Conservation (phyloP, 2,797 vertebrate genomes). For the Okamejei kenojei region DNA sequence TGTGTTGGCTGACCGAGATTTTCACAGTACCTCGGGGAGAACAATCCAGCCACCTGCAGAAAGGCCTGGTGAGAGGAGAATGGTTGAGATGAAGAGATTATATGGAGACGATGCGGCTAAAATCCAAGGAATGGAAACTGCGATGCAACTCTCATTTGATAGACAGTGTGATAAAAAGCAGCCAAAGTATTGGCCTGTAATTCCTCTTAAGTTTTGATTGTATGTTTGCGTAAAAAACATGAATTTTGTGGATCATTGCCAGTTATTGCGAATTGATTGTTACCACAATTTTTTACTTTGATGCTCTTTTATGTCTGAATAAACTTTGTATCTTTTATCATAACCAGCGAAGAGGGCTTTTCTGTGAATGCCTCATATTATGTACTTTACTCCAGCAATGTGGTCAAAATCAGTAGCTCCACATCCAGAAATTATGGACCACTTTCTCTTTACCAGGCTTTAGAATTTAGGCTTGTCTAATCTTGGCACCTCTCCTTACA, state of each 20-base stretch:
- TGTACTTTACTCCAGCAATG: not conserved
- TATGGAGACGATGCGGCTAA: constrained; percentile 77
- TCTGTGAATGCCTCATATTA: not conserved
- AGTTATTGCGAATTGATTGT: not conserved
- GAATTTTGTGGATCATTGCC: not conserved
- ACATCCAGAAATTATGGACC: not conserved
- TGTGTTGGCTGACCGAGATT: not conserved
- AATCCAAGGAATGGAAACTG: constrained; percentile 85
- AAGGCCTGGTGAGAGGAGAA: constrained; percentile 71
- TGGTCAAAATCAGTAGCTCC: not conserved
- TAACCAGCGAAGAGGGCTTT: not conserved
- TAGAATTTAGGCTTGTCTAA: not conserved
- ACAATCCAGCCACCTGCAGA: constrained; percentile 66
- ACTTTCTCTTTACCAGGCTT: not conserved
- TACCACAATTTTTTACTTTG: not conserved
- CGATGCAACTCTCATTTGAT: constrained; percentile 63
- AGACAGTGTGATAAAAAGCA: constrained; percentile 82
- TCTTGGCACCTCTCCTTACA: not conserved
- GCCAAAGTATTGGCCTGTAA: constrained; percentile 94
- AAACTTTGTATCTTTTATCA: not conserved
- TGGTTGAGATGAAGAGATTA: constrained; percentile 77
- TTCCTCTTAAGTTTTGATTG: constrained; percentile 74
- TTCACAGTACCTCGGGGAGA: constrained; percentile 41
- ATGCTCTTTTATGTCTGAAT: not conserved
- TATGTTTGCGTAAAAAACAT: not conserved